Base-by-base conservation (phyloP, 2,113 vertebrate genomes). In the Brienomyrus longianalis region DNA sequence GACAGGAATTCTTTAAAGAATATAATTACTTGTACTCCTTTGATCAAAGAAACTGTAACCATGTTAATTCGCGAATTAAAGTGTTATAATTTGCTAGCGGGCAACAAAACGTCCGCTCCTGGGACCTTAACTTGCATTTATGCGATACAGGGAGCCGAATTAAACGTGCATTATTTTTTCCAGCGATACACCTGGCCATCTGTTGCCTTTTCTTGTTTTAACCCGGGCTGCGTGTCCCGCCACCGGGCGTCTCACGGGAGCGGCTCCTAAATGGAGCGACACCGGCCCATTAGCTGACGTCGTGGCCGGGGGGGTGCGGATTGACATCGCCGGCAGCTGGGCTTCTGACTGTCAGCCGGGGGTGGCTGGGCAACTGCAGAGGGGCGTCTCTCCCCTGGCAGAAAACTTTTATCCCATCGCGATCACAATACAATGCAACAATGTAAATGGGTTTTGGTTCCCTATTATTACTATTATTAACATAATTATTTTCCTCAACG, bases 321-420 rank as follows among this genome's bases (percentile, higher is more conserved):
- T 94, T 96, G 96, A 96, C 94, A 92, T 94, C 91, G 91, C 92
- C 92, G 91, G 95, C 96, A 96, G 96, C 96, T 96, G 96, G 90
- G 90, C 90, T 90, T 92, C 93, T 91, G 91, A 74, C 89, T 92
- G 91, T 74, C 92, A 93, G 91, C 93, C 91, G 87, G 54, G 52
- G 54, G 52, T 54, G 87, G 15, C 39, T 70, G 87, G 19, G 27
- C 50, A 50, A 59, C 48, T 27, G 31, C 13, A 88, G 54, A 19
- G 86, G 86, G 31, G 85, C 7, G 27, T 86, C 85, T 50, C 51
- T 59, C 35, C 39, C 17, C 54, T 43, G 35, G 84, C 84, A 86
- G 23, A 52, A 48, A 86, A 19, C 23, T 27, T 47, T 85, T 10
- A 50, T 80, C 31, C 35, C 74, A 39, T n/a, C 74, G 35, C 13